phyloP scores from a whole-genome alignment of 2,888 invertebrate genomes.

The Cosmia pyralina region DNA sequence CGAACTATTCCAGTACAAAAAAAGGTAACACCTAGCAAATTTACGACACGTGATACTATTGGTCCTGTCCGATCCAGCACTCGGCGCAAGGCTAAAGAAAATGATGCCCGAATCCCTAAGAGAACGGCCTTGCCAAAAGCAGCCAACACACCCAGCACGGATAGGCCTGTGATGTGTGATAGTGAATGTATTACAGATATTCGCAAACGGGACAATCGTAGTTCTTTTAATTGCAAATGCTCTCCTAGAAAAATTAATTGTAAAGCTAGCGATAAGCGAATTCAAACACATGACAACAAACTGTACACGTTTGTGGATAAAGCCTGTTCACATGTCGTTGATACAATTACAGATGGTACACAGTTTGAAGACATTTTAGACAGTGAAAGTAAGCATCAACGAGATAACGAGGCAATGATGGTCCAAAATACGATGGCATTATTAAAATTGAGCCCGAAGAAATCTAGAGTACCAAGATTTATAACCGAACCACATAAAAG shows the following conservation, averaged over 20 bases:
- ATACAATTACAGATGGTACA: conserved; percentile 70
- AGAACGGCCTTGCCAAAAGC: conserved; percentile 63
- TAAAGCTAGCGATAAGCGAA: conserved; percentile 67
- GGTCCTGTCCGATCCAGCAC: conserved; percentile 53
- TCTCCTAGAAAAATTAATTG: conserved; percentile 44
- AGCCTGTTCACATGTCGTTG: conserved; percentile 71
- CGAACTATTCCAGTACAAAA: conserved; percentile 70
- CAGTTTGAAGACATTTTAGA: conserved; percentile 54
- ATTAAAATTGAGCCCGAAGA: neutral
- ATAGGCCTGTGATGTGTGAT: conserved; percentile 72
- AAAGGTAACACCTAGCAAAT: conserved; percentile 69
- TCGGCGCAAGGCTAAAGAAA: conserved; percentile 69
- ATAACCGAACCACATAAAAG: neutral
- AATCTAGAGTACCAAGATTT: neutral
- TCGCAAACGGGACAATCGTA: conserved; percentile 70
- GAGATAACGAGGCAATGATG: neutral
- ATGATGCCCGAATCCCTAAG: conserved; percentile 47
- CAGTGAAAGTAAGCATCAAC: neutral
- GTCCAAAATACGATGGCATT: conserved; percentile 4
- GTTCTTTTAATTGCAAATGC: conserved; percentile 67
- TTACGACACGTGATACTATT: conserved; percentile 59
- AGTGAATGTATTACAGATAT: conserved; percentile 76
- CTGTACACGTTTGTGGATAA: conserved; percentile 69
- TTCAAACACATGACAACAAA: conserved; percentile 68
- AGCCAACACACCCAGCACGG: conserved; percentile 69